Conservation (phyloP, 1,140 invertebrate genomes). For the Camponotus pennsylvanicus region DNA sequence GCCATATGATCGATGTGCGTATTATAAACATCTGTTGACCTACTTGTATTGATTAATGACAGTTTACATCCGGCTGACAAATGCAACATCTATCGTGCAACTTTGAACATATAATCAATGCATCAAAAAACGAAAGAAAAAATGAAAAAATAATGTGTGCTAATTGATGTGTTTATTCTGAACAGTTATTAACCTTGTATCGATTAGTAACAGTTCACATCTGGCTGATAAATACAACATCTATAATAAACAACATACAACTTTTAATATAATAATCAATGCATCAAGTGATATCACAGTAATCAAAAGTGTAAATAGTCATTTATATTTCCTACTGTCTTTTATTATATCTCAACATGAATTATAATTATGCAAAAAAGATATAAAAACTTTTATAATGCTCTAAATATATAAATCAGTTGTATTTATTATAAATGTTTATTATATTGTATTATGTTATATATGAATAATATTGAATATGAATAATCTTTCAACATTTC, state of each 20-base stretch:
- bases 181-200: conserved; percentile 14
- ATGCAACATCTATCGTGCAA: conserved; percentile 22
- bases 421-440: not conserved
- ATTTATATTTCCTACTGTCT: not conserved
- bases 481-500: not conserved
- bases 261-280: not conserved
- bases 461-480: too few species aligned
- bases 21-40: conserved; percentile 29
- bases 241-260: not conserved
- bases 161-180: not conserved
- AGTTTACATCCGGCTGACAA: conserved; percentile 18
- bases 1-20: not conserved
- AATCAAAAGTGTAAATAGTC: conserved; percentile 12
- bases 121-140: not conserved
- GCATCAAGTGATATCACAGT: conserved; percentile 2
- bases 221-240: conserved; percentile 29
- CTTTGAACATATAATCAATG: not conserved
- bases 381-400: not conserved
- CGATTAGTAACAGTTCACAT: conserved; percentile 19
- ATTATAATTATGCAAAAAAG: not conserved
- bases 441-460: not conserved
- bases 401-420: not conserved
- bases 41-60: conserved; percentile 12
- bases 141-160: conserved; percentile 7
- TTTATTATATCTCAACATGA: not conserved